Evolutionary conservation across 2,888 invertebrate species (phyloP), one percentile per base, ranked within the genome.

Genomic region (Serripes groenlandicus): DNA sequence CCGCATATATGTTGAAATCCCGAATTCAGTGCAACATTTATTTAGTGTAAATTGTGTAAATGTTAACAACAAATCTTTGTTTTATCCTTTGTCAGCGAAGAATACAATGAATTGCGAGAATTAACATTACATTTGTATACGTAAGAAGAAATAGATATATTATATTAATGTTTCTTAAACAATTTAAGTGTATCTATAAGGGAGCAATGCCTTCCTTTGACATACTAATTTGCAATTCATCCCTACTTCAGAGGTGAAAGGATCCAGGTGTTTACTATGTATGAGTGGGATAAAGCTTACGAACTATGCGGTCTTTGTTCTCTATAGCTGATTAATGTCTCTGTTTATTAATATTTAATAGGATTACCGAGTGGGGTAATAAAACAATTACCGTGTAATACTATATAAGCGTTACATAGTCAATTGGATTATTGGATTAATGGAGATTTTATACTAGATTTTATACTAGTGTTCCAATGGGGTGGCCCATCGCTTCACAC

Each of bases 261-360:
- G 11, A 42, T 42, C 9, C 42, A 42, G 42, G n/a, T n/a, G n/a
- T n/a, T n/a, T n/a, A n/a, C n/a, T 42, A 18, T 42, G 18, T 42
- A 42, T 42, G 42, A 11, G 18, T 18, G 18, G 42, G 3, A 58
- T 5, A 58, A 9, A 26, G 15, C 28, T 18, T 30, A 7, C 35
- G 37, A 66, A 66, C 42, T 42, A 66, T 34, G 18, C 35, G 35
- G n/a, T 34, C 66, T 66, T 66, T 66, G 66, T 66, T 11, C 3
- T 66, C 26, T 66, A 66, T 66, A 5, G 35, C 23, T 37, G 37
- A 66, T 66, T 66, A 66, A 66, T 66, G 28, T 28, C 66, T 37
- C 9, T 26, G 42, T 66, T 66, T 66, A 66, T 66, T 66, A 66
- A 66, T 66, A 42, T 66, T 42, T 66, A 66, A 66, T 42, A 42